phyloP scores from a whole-genome alignment of 1,140 invertebrate species.

The Penaeus japonicus region DNA sequence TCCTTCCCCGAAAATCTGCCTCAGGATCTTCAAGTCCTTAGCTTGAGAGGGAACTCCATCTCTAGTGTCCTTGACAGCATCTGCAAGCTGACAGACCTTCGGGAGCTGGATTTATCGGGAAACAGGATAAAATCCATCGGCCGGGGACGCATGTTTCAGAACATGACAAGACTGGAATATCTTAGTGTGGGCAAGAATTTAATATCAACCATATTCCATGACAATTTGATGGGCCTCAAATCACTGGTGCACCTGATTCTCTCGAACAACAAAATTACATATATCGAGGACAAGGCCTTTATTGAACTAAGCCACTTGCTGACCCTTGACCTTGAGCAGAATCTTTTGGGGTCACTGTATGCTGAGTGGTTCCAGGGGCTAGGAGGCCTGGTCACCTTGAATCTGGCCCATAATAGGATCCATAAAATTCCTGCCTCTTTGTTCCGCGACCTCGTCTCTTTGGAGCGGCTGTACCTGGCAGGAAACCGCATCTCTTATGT shows the following conservation, averaged over 20 bases:
- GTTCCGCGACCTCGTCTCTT: conserved; percentile 59
- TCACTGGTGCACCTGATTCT: conserved; percentile 61
- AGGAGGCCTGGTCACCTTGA: conserved; percentile 46
- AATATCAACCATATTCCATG: conserved; percentile 61
- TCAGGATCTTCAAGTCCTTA: conserved; percentile 44
- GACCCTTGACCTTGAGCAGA: conserved; percentile 59
- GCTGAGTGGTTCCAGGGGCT: conserved; percentile 62
- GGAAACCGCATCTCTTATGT: conserved; percentile 61
- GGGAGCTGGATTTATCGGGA: conserved; percentile 60
- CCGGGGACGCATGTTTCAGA: conserved; percentile 60
- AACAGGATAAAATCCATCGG: conserved; percentile 61
- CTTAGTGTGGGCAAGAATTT: conserved; percentile 61
- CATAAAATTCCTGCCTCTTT: conserved; percentile 60
- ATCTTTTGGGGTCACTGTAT: conserved; percentile 61
- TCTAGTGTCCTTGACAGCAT: conserved; percentile 43
- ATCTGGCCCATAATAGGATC: conserved; percentile 61
- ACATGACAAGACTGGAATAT: conserved; percentile 55
- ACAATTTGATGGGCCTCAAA: conserved; percentile 58
- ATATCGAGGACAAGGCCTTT: conserved; percentile 60
- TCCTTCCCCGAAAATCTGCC: conserved; percentile 34
- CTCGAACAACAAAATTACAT: conserved; percentile 59
- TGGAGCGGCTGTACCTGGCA: conserved; percentile 58
- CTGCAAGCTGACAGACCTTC: conserved; percentile 31
- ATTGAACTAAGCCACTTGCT: conserved; percentile 54
- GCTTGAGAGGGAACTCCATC: conserved; percentile 49